Conservation (phyloP, 2,113 vertebrate genomes). For the Megaleporinus macrocephalus region DNA sequence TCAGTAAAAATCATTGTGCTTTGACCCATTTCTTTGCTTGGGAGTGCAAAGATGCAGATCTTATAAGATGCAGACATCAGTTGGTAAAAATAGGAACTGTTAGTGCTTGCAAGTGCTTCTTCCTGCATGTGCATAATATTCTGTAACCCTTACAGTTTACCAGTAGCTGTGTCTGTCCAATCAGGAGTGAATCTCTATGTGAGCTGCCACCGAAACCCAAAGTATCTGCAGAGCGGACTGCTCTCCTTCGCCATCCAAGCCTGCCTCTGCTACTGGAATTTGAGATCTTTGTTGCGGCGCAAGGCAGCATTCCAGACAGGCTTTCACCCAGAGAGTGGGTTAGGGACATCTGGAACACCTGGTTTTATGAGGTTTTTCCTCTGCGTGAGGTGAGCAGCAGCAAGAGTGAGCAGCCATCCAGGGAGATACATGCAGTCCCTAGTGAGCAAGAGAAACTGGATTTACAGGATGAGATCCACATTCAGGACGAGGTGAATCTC, state of each 20-base stretch:
- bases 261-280: conserved; percentile 70
- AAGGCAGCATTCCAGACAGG: conserved; percentile 59
- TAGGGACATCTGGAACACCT: conserved; percentile 59
- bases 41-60: too few relatives aligned
- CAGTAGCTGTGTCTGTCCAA: conserved; percentile 5
- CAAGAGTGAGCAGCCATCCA: neutral
- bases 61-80: too few relatives aligned
- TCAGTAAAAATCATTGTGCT: too few relatives aligned
- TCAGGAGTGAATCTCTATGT: conserved; percentile 47
- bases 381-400: neutral
- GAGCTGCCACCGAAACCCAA: neutral
- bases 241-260: conserved; percentile 57
- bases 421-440: neutral
- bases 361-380: conserved; percentile 67
- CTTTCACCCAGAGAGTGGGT: conserved; percentile 57
- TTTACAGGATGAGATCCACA: conserved; percentile 51
- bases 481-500: conserved; percentile 57
- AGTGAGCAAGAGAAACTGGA: conserved; percentile 5
- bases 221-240: neutral
- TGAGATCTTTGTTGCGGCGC: conserved; percentile 60
- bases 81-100: too few relatives aligned
- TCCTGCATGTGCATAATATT: neutral
- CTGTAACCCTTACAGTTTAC: neutral
- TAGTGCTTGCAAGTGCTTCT: neutral
- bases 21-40: too few relatives aligned